phyloP scores from a whole-genome alignment of 2,113 vertebrate genomes.

The Cervus canadensis region DNA sequence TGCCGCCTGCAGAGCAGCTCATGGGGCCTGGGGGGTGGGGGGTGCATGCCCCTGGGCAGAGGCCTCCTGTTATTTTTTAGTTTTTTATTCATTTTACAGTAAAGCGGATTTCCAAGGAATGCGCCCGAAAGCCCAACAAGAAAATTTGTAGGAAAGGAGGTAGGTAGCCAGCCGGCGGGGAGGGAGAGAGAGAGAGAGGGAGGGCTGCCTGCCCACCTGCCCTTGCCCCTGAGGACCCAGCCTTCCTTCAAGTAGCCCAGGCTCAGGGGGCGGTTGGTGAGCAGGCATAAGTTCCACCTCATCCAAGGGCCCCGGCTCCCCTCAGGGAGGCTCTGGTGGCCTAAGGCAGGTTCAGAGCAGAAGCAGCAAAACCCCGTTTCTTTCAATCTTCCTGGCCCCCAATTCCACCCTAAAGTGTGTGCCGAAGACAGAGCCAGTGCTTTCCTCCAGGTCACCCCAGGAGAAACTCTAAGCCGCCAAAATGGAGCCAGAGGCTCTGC shows the following conservation, averaged over 20 bases:
- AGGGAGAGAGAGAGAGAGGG: conserved; percentile 81
- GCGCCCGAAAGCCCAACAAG: conserved; percentile 99
- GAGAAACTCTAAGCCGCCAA: background rate
- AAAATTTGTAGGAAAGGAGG: conserved; percentile 99
- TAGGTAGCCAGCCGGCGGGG: conserved; percentile 93
- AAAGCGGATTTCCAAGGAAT: conserved; percentile 99
- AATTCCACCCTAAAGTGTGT: background rate
- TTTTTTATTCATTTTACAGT: conserved; percentile 99
- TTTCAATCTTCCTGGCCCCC: background rate
- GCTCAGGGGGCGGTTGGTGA: conserved; percentile 42
- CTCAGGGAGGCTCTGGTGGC: conserved; percentile 12
- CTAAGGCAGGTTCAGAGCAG: conserved; percentile 59
- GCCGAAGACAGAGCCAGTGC: conserved; percentile 8
- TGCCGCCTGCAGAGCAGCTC: conserved; percentile 71
- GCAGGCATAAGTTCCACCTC: conserved; percentile 18
- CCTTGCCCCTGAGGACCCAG: conserved; percentile 61
- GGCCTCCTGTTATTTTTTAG: conserved; percentile 99
- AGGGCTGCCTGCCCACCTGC: conserved; percentile 71
- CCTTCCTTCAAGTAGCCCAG: conserved; percentile 54
- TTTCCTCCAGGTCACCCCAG: background rate
- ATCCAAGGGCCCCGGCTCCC: conserved; percentile 3
- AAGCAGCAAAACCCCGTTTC: conserved; percentile 26
- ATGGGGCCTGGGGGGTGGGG: conserved; percentile 70
- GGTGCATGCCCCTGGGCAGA: conserved; percentile 94
- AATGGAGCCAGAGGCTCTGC: background rate